Base-by-base conservation (phyloP, 35 echinoderm and acorn worm genomes). In the Strongylocentrotus purpuratus region DNA sequence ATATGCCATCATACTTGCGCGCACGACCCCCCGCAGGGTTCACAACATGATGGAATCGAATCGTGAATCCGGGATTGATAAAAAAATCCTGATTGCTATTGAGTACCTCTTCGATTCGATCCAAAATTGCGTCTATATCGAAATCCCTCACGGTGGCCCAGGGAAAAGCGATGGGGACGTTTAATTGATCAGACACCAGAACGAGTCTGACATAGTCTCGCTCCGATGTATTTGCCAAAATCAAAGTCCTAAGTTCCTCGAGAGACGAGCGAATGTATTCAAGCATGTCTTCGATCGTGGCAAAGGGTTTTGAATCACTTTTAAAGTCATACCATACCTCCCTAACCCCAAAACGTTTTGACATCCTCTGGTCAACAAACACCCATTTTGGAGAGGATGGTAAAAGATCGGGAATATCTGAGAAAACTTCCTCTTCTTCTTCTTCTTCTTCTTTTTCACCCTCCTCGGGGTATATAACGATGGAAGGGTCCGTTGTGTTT, bases 1-100 rank as follows among this genome's bases (percentile, higher is more conserved):
- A 32, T 9, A 32, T 2, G 9, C 86, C 31, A n/a, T 88, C 1
- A 3, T 1, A 13, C 18, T 88, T 33, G 13, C 5, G 86, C 6
- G 28, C 22, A 32, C 18, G 4, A 8, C 86, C 86, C 32, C 86
- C 86, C 7, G 41, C 41, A 33, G 86, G 86, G 32, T 88, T 88
- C 4, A 33, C 86, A 2, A 88, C 41, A 17, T 88, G 86, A 88
- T 88, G 86, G 18, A 88, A 88, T 88, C n/a, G 86, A 88, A 88
- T 88, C 4, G 86, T 88, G 32, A 33, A 88, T 5, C 86, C n/a
- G 4, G 86, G 86, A 4, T 33, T 88, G 32, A 88, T 5, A 88
- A 33, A 88, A 32, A 88, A 88, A 33, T 88, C 86, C 41, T 88
- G 86, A 46, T 88, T 9, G 41, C 86, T 88, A 46, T 88, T 88